Base-by-base conservation (phyloP, 1,140 invertebrate genomes). In the Drosophila repletoides region DNA sequence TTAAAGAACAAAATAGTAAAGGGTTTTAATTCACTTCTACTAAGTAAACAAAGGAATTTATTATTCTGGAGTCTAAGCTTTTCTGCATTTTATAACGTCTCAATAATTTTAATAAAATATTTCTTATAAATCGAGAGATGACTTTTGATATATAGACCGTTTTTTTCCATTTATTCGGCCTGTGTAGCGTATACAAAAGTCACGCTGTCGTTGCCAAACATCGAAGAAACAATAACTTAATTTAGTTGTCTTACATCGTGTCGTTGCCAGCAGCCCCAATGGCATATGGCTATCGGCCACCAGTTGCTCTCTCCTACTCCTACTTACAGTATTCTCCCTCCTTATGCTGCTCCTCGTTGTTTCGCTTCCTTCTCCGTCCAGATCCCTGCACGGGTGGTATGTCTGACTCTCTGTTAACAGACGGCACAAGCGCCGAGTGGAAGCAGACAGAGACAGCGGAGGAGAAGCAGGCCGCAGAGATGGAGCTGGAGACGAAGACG, bases 201-300 rank as follows among this genome's bases (percentile, higher is more conserved):
- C 49, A 2, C 0, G 3, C 3, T 19, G 21, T 7, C 21, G 28
- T 7, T 12, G 7, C 9, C 3, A 5, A 9, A 9, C 26, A 38
- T 15, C 45, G 6, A 58, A 52, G 43, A 63, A 79, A 72, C 79
- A 84, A 84, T 84, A 84, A 84, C 79, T 84, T 84, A 80, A 84
- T 84, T 84, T 84, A 84, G 79, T 86, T 84, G 81, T 84, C 66
- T 84, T 65, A 77, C 72, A 80, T 86, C 79, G 80, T 84, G 75
- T 84, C 58, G 79, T 67, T 74, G 79, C 72, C 75, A 61, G 61
- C 65, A 68, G 56, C 73, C 52, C 67, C 51, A 43, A 40, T 52
- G 46, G 49, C 63, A 58, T 41, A 14, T 41, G 49, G 36, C 28
- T 43, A 52, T 59, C 75, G 65, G 53, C 58, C 65, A 52, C 22